These are phyloP conservation scores for Hetaerina titia DNA, from an alignment of 2,888 invertebrate genomes.

Conservation along the genomic window DNA sequence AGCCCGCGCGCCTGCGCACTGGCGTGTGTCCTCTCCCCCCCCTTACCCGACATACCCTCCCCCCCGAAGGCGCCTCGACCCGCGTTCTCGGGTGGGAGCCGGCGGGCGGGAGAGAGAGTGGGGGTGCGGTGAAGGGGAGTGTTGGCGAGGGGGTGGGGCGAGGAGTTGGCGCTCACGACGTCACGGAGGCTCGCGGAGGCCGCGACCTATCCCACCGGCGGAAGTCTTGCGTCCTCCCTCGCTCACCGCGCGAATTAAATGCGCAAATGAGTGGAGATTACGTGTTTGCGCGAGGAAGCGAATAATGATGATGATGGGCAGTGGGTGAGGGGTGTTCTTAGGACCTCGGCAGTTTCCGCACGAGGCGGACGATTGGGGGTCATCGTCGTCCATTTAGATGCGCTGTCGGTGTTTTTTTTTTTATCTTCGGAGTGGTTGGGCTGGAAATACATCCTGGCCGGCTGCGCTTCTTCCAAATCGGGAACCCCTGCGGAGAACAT, in stretches of 20 bases:
- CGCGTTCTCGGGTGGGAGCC: too few species aligned
- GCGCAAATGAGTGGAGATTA: background rate
- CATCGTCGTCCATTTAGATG: too few species aligned
- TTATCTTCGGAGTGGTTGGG: too few species aligned
- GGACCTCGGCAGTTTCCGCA: too few species aligned
- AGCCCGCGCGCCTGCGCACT: background rate
- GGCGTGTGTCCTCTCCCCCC: background rate
- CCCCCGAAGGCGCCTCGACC: background rate
- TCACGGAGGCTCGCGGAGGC: conserved; percentile 14
- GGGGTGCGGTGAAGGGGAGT: too few species aligned
- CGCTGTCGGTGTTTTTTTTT: too few species aligned
- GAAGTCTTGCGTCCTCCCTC: background rate
- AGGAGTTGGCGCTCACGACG: background rate
- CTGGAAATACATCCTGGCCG: too few species aligned
- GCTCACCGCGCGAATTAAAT: conserved; percentile 19
- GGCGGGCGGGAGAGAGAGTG: too few species aligned
- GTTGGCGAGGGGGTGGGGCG: background rate
- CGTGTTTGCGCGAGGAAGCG: background rate
- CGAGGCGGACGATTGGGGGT: too few species aligned
- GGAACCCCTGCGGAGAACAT: too few species aligned
- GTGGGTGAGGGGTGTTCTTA: background rate
- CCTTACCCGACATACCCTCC: background rate
- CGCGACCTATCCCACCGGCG: conserved; percentile 39
- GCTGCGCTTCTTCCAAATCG: too few species aligned
- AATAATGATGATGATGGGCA: background rate